Evolutionary conservation across 64 coral and sea anemone species (phyloP), one percentile per base, ranked within the genome.

Genomic region (Montipora sp.): DNA sequence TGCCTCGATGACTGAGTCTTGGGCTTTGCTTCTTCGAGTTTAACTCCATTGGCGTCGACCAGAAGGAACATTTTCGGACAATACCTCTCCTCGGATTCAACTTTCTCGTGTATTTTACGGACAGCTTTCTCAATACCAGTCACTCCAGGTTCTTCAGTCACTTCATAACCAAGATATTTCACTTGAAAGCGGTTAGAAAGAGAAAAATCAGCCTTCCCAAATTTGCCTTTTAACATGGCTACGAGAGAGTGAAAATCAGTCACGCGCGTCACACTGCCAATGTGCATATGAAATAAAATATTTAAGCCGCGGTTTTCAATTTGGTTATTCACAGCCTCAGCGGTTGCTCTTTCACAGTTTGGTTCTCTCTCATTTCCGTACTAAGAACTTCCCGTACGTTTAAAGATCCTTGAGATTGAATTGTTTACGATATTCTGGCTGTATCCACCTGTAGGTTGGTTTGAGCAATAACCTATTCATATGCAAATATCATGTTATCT

Each of bases 91-190:
- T 80, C 83, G 8, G 47, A 20, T 89, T 94, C 90, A 5, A 66
- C 89, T 15, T 82, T 77, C 10, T 90, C 86, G 24, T 92, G 79
- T 46, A 97, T 97, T 72, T 47, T 83, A 3, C 68, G 75, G 15
- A 97, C 89, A 5, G 95, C 95, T 50, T 97, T 94, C 79, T 97
- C 71, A 45, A 97, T 94, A 24, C 95, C 95, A 10, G 48, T 23
- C 4, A 94, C 83, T 11, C 95, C 95, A 8, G 89, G 71, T n/a
- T 97, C 95, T 18, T 80, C 72, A 48, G 92, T 94, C 2, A 77
- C 68, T 51, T 73, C 88, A 65, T 77, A 87, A 5, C 95, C 95
- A 22, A 97, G 70, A 73, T 97, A 97, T 66, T 94, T 93, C 18
- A 92, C 95, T 83, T 97, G 95, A 55, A 97, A 97, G 68, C 72